Percentiles rank a stretch among this genome's conserved stretches.
Conservation (phyloP, 2,797 vertebrate genomes). For the Rhinella marina region DNA sequence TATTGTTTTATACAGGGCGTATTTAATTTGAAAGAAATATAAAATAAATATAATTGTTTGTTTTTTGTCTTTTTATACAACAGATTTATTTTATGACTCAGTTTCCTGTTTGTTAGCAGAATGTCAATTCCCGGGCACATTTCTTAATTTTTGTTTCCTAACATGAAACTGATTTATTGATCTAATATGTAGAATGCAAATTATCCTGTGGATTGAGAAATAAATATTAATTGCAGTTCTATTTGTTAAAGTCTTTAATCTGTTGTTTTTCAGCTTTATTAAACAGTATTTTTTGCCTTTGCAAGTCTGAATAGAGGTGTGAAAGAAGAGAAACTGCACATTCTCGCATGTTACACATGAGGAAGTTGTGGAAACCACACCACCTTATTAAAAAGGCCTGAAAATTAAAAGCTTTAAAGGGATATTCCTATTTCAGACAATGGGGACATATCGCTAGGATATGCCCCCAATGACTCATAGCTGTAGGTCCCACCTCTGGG, state of each 20-base stretch:
- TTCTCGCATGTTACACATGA: not conserved
- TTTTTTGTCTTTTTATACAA: conserved; percentile 84
- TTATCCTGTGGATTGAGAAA: conserved; percentile 85
- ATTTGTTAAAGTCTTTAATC: conserved; percentile 68
- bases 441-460: no score
- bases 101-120: conserved; percentile 79
- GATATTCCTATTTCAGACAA: no score
- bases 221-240: conserved; percentile 83
- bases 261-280: not conserved
- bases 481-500: no score
- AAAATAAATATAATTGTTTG: conserved; percentile 81
- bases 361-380: not conserved
- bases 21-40: conserved; percentile 85
- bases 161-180: conserved; percentile 83
- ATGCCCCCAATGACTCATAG: no score
- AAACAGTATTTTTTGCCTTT: not conserved
- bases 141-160: conserved; percentile 75
- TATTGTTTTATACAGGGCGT: conserved; percentile 84
- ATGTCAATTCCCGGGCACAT: conserved; percentile 76
- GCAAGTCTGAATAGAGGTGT: not conserved
- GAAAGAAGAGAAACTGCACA: not conserved
- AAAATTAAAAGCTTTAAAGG: not conserved
- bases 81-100: conserved; percentile 85
- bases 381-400: not conserved
- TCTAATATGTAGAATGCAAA: conserved; percentile 82